phyloP scores from a whole-genome alignment of 2,113 vertebrate genomes.

The Brachyhypopomus gauderio region DNA sequence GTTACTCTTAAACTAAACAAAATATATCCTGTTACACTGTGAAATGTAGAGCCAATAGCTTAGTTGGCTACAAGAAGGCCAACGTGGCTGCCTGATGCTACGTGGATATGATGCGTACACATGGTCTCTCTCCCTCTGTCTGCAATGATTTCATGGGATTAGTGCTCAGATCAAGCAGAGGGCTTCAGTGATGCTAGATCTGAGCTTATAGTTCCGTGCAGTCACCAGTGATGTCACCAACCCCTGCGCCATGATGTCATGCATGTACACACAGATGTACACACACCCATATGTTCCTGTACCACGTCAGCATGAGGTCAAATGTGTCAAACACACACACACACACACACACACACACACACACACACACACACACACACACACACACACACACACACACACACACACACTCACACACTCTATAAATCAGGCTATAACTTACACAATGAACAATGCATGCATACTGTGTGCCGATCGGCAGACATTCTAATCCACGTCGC shows the following conservation, averaged over 20 bases:
- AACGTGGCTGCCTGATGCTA: too few relatives aligned
- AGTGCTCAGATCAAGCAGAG: slow-evolving; percentile 2
- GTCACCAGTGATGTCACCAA: not conserved
- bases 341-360: too few relatives aligned
- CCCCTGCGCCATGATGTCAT: not conserved
- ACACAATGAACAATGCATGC: slow-evolving; percentile 18
- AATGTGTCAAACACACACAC: too few relatives aligned
- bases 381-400: too few relatives aligned
- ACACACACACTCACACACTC: too few relatives aligned
- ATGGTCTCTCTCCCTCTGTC: not conserved
- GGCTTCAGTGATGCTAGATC: slow-evolving; percentile 23
- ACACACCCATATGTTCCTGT: too few relatives aligned
- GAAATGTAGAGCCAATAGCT: too few relatives aligned
- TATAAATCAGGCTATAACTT: slow-evolving; percentile 2
- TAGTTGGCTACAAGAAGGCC: too few relatives aligned
- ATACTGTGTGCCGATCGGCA: slow-evolving; percentile 22
- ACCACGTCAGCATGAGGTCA: too few relatives aligned
- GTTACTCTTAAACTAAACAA: too few relatives aligned
- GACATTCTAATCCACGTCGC: slow-evolving; percentile 38
- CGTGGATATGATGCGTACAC: not conserved
- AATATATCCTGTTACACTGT: too few relatives aligned
- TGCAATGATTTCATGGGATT: slow-evolving; percentile 21
- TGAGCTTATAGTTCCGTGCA: slow-evolving; percentile 10
- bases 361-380: too few relatives aligned
- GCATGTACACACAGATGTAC: not conserved